phyloP scores from a whole-genome alignment of 2,797 vertebrate genomes.

The Rallus crepitans region DNA sequence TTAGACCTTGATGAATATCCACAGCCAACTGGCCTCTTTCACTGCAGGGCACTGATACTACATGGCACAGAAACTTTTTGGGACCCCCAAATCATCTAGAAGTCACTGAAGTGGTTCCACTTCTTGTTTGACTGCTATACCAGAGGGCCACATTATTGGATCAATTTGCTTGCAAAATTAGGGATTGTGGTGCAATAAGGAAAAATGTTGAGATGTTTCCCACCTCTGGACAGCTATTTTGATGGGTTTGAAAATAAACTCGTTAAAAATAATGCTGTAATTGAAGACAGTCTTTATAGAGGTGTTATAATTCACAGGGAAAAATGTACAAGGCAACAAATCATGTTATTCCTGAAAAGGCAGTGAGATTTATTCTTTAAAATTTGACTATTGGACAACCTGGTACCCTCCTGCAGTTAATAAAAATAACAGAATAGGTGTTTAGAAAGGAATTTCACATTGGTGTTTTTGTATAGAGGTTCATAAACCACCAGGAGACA shows the following conservation, averaged over 20 bases:
- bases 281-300: background rate
- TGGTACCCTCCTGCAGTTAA: background rate
- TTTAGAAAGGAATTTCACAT: background rate
- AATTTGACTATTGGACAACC: background rate
- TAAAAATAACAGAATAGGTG: background rate
- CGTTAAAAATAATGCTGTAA: background rate
- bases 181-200: background rate
- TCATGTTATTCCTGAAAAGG: background rate
- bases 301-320: background rate
- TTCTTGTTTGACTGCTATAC: background rate
- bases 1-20: background rate
- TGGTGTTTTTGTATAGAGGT: background rate
- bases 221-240: background rate
- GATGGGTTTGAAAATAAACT: background rate
- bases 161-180: background rate
- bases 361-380: background rate
- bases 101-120: background rate
- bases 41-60: fast-evolving
- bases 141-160: background rate
- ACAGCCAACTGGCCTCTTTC: background rate
- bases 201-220: background rate
- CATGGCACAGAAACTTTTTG: background rate
- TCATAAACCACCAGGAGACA: background rate
- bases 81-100: background rate
- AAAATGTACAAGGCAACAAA: background rate